These are phyloP conservation scores for Rhopalosiphum maidis DNA, from an alignment of 1,140 invertebrate species.

Conservation along the genomic window DNA sequence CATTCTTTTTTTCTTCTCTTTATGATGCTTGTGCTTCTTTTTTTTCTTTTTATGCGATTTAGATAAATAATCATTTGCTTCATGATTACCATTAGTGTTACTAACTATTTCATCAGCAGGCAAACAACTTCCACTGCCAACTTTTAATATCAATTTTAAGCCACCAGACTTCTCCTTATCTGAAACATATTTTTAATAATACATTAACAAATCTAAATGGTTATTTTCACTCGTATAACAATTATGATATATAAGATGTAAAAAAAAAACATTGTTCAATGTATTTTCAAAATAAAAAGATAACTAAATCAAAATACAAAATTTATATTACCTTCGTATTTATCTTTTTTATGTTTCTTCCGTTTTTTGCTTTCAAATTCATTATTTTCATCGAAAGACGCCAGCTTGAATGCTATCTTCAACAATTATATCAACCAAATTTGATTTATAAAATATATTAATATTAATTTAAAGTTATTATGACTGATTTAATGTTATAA, in stretches of 20 bases:
- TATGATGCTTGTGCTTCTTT: slow-evolving; percentile 78
- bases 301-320: background rate
- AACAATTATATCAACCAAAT: background rate
- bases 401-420: slow-evolving; percentile 52
- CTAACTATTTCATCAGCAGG: slow-evolving; percentile 72
- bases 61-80: slow-evolving; percentile 50
- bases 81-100: slow-evolving; percentile 64
- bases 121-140: slow-evolving; percentile 69
- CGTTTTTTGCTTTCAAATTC: slow-evolving; percentile 57
- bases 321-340: slow-evolving; percentile 58
- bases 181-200: background rate
- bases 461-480: background rate
- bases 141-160: slow-evolving; percentile 81
- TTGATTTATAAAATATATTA: background rate
- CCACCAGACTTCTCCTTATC: slow-evolving; percentile 62
- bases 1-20: slow-evolving; percentile 71
- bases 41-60: slow-evolving; percentile 73
- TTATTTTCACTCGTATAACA: background rate
- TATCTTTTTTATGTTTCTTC: slow-evolving; percentile 59
- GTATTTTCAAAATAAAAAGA: background rate
- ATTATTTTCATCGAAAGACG: slow-evolving; percentile 56
- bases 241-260: background rate
- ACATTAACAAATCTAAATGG: background rate
- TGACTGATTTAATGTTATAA: background rate
- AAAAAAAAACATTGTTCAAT: background rate